Evolutionary conservation across 1,140 invertebrate species (phyloP), one percentile per base, ranked within the genome.

Genomic region (Drosophila quadrilineata): DNA sequence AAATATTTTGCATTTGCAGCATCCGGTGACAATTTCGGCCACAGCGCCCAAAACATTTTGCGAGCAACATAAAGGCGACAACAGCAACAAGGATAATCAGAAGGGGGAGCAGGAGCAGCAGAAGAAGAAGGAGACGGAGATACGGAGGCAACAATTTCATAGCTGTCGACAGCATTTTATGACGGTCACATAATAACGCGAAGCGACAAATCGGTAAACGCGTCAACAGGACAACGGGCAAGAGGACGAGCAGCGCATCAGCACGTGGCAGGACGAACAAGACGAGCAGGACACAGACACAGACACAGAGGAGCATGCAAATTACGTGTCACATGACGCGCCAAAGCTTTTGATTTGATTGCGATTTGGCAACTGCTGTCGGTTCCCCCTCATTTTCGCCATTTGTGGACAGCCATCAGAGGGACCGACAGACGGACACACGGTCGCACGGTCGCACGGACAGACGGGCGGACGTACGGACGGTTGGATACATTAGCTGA

Each of bases 1-100:
- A 74, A 85, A 85, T 79, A 85, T 80, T 79, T 85, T 85, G 80
- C 79, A 85, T 85, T 85, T 85, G 75, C 79, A 85, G 79, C 79
- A 86, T 79, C 79, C 79, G 79, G 74, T 58, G 71, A 70, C 50
- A 75, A 71, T 68, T 67, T 70, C 50, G 29, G 63, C 35, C 54
- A 41, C 62, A 48, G 48, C 31, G 36, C 40, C 62, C 50, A 58
- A 56, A 65, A 59, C 68, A 65, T 64, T 69, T 73, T 57, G 69
- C 72, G 72, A 53, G 57, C 60, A 64, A 41, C 60, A 68, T 84
- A 82, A 82, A 73, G 64, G 57, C 48, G 41, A 70, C 52, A 56
- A 52, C 48, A 63, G 29, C 35, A 65, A 46, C n/a, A n/a, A n/a
- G n/a, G n/a, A n/a, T n/a, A n/a, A n/a, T n/a, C n/a, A n/a, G n/a